These are phyloP conservation scores for Ceratina calcarata DNA, from an alignment of 1,140 invertebrate species.

Conservation along the genomic window DNA sequence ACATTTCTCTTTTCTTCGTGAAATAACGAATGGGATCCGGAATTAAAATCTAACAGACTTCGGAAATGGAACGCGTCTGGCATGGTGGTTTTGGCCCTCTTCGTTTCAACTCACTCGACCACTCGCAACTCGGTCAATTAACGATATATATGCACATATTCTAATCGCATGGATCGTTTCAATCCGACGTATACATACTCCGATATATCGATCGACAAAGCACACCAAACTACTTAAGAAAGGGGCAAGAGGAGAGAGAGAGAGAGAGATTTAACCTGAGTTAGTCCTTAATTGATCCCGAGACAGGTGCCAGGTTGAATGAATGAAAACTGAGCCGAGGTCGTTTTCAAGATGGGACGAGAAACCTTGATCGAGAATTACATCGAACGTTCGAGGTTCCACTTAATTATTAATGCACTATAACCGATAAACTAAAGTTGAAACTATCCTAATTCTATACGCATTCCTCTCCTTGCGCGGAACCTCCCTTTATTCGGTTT, in stretches of 20 bases:
- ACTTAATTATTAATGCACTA: neutral
- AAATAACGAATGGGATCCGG: neutral
- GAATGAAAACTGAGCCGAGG: constrained; percentile 34
- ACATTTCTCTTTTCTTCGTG: neutral
- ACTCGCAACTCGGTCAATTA: constrained; percentile 36
- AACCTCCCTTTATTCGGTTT: too few species aligned
- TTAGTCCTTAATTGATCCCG: constrained; percentile 34
- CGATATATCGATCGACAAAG: constrained; percentile 32
- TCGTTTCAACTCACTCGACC: constrained; percentile 34
- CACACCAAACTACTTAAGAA: neutral
- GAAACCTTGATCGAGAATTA: constrained; percentile 5
- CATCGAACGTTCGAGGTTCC: constrained; percentile 30
- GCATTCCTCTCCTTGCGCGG: neutral
- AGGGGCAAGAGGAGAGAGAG: neutral
- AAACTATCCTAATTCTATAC: neutral
- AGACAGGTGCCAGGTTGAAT: constrained; percentile 25
- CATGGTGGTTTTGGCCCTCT: constrained; percentile 52
- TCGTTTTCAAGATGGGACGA: constrained; percentile 18
- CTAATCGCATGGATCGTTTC: constrained; percentile 24
- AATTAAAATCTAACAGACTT: neutral
- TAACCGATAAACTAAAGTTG: neutral
- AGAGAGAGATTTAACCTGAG: constrained; percentile 20
- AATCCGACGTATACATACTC: constrained; percentile 2
- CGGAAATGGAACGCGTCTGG: constrained; percentile 14
- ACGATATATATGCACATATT: constrained; percentile 12